These are phyloP conservation scores for Zygothrica quintamaculata DNA, from an alignment of 2,888 invertebrate genomes.

Conservation along the genomic window DNA sequence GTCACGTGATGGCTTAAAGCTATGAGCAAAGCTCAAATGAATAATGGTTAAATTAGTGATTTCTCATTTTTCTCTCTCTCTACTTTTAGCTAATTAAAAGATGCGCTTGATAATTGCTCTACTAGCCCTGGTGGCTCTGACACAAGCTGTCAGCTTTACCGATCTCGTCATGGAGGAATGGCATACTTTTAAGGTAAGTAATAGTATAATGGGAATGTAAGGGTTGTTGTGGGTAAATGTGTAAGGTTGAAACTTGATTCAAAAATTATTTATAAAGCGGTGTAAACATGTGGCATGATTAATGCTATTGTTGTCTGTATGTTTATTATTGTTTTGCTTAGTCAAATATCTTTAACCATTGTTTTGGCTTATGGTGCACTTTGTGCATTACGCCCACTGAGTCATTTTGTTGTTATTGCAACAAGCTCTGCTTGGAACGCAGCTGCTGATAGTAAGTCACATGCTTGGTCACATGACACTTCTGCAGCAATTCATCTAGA, in stretches of 20 bases:
- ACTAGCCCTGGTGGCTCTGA: slow-evolving; percentile 85
- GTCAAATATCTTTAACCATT: slow-evolving; percentile 9
- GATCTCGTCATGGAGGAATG: slow-evolving; percentile 91
- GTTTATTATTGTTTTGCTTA: slow-evolving; percentile 21
- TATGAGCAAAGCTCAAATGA: slow-evolving; percentile 23
- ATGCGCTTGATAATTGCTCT: slow-evolving; percentile 74
- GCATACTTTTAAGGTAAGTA: slow-evolving; percentile 90
- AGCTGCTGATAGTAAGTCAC: slow-evolving; percentile 56
- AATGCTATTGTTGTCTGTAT: slow-evolving; percentile 29
- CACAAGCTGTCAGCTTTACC: slow-evolving; percentile 88
- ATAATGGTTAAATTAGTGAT: slow-evolving; percentile 9
- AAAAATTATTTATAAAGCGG: slow-evolving; percentile 12
- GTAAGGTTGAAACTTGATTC: background rate
- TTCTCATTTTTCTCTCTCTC: slow-evolving; percentile 9
- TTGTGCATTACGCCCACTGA: slow-evolving; percentile 20
- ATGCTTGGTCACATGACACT: slow-evolving; percentile 69
- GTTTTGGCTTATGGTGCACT: slow-evolving; percentile 26
- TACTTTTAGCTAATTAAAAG: slow-evolving; percentile 45
- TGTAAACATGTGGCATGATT: slow-evolving; percentile 28
- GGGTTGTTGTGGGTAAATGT: background rate
- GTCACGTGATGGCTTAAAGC: slow-evolving; percentile 45
- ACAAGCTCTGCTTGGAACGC: slow-evolving; percentile 13
- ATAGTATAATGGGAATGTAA: background rate
- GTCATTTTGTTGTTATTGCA: slow-evolving; percentile 5
- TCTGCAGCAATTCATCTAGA: slow-evolving; percentile 24